Evolutionary conservation across 2,113 vertebrate species (phyloP).

Genomic region (Corynorhinus townsendii): DNA sequence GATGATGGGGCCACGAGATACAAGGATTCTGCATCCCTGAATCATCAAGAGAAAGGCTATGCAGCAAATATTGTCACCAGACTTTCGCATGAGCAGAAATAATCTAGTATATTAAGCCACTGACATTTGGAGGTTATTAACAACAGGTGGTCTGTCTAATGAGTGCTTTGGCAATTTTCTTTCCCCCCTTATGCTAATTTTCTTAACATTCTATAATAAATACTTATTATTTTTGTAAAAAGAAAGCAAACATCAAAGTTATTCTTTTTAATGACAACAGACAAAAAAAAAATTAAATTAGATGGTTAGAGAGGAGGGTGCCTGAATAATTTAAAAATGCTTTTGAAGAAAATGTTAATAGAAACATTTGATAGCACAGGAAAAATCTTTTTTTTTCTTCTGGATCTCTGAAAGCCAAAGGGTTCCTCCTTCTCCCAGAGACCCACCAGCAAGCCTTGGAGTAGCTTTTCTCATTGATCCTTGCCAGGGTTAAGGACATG

Average conservation of each 20-base stretch:
- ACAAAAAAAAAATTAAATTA: slow-evolving; percentile 39
- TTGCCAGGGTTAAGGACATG: neutral
- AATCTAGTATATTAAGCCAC: neutral
- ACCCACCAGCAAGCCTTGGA: neutral
- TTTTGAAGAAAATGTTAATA: neutral
- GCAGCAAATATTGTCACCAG: neutral
- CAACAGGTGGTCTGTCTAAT: neutral
- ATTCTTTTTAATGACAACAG: slow-evolving; percentile 8
- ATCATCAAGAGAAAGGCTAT: neutral
- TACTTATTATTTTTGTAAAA: neutral
- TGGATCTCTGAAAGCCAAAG: neutral
- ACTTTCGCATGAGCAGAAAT: neutral
- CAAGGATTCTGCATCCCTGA: neutral
- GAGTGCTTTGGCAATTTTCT: neutral
- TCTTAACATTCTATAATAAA: slow-evolving; percentile 4
- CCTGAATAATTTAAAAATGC: neutral
- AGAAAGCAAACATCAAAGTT: neutral
- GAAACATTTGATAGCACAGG: neutral
- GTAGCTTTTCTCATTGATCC: neutral
- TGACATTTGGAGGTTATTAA: neutral
- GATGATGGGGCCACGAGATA: neutral
- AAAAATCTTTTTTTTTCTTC: neutral
- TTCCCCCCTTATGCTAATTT: neutral
- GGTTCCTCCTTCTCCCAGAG: neutral
- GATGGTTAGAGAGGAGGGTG: neutral